Evolutionary conservation across 1,140 invertebrate species (phyloP).

Genomic region (Aphidius ervi): DNA sequence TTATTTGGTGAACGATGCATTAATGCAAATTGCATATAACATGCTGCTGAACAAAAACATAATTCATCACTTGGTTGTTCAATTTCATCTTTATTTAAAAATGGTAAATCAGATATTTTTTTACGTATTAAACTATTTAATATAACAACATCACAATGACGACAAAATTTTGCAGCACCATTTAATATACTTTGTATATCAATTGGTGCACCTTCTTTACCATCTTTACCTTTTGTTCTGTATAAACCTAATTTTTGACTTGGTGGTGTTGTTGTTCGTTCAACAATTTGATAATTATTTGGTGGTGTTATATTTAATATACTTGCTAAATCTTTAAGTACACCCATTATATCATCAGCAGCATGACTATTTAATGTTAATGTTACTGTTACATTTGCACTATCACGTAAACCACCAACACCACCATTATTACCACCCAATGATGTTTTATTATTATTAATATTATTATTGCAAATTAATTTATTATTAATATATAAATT

Average conservation of each 20-base stretch:
- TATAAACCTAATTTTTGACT: constrained; percentile 78
- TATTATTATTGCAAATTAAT: constrained; percentile 3
- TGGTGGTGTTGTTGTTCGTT: constrained; percentile 71
- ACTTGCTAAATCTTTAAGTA: constrained; percentile 85
- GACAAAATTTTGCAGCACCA: constrained; percentile 83
- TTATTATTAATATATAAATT: constrained; percentile 31
- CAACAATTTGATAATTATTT: constrained; percentile 78
- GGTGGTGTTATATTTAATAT: constrained; percentile 85
- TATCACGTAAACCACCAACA: constrained; percentile 60
- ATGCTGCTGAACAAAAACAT: constrained; percentile 80
- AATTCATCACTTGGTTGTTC: constrained; percentile 65
- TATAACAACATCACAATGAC: constrained; percentile 87
- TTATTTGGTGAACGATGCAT: constrained; percentile 59
- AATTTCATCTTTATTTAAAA: constrained; percentile 62
- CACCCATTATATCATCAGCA: constrained; percentile 87
- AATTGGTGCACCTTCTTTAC: constrained; percentile 75
- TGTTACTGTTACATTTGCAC: constrained; percentile 87
- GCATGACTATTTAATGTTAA: constrained; percentile 84
- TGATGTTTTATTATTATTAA: neutral
- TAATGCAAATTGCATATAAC: constrained; percentile 77
- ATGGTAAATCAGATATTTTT: constrained; percentile 75
- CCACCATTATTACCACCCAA: too few species aligned
- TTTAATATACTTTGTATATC: constrained; percentile 89
- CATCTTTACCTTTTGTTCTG: constrained; percentile 76
- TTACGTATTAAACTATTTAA: constrained; percentile 76